phyloP scores from a whole-genome alignment of 23 tunicate genomes.

The Styela plicata region DNA sequence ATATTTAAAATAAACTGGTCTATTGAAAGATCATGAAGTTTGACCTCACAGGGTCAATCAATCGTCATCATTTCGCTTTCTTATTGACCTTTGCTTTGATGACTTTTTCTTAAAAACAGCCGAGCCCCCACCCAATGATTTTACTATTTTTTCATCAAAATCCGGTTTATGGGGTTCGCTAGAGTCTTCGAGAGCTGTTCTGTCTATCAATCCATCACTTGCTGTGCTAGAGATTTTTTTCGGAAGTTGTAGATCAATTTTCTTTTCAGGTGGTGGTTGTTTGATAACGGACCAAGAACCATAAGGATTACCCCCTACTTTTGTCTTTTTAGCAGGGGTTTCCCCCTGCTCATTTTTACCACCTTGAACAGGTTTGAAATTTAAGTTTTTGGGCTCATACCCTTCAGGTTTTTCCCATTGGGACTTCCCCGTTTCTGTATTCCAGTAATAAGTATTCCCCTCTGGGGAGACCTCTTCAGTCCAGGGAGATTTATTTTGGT shows the following conservation, averaged over 20 bases:
- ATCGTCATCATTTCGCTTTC: constrained; percentile 16
- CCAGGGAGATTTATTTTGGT: neutral
- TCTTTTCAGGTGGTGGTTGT: neutral
- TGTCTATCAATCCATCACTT: constrained; percentile 12
- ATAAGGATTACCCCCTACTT: constrained; percentile 1
- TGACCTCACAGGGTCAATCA: neutral
- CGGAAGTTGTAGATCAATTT: constrained; percentile 15
- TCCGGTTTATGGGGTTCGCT: neutral
- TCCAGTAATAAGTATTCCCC: constrained; percentile 14
- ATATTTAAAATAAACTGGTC: no score
- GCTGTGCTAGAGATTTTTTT: neutral
- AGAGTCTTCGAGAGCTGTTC: constrained; percentile 3
- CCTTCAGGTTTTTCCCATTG: constrained; percentile 33
- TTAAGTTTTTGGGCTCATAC: constrained; percentile 2
- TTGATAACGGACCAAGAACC: constrained; percentile 10
- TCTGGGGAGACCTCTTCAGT: constrained; percentile 9
- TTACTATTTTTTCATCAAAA: constrained; percentile 24
- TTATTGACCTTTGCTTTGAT: constrained; percentile 1
- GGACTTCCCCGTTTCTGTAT: constrained; percentile 10
- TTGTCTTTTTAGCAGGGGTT: constrained; percentile 21
- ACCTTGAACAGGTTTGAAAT: neutral
- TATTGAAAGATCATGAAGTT: neutral
- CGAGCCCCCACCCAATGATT: constrained; percentile 16
- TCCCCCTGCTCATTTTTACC: neutral
- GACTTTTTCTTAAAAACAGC: constrained; percentile 21